Percentiles rank a stretch among this genome's conserved stretches.
Conservation (phyloP, 2,797 vertebrate species). For the Thamnophis elegans region DNA sequence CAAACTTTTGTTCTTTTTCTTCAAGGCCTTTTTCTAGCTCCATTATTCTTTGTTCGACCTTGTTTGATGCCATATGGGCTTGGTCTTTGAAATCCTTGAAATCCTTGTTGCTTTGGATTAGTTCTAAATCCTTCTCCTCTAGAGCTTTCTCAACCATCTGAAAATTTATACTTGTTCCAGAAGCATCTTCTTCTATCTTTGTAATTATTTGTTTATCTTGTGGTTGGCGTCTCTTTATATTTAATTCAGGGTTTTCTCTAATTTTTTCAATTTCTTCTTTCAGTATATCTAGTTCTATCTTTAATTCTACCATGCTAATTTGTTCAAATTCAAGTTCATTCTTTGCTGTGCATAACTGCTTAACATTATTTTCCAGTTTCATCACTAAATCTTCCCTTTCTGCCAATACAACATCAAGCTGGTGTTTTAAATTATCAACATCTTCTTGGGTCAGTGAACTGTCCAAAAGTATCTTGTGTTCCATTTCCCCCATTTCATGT, state of each 20-base stretch:
- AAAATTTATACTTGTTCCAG: slow-evolving; percentile 70
- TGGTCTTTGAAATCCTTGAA: slow-evolving; percentile 73
- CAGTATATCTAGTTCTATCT: slow-evolving; percentile 75
- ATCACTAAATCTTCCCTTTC: slow-evolving; percentile 68
- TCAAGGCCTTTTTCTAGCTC: slow-evolving; percentile 80
- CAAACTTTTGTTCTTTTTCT: slow-evolving; percentile 84
- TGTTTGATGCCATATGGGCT: slow-evolving; percentile 67
- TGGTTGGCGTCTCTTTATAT: slow-evolving; percentile 20
- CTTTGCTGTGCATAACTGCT: slow-evolving; percentile 54
- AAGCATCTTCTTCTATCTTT: slow-evolving; percentile 57
- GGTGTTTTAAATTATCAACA: slow-evolving; percentile 73
- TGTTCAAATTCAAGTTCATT: slow-evolving; percentile 73
- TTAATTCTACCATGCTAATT: slow-evolving; percentile 74
- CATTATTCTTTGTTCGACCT: slow-evolving; percentile 72
- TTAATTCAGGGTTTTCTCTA: slow-evolving; percentile 10
- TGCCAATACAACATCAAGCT: slow-evolving; percentile 62
- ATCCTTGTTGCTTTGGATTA: slow-evolving; percentile 70
- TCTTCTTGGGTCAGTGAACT: slow-evolving; percentile 61
- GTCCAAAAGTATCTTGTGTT: slow-evolving; percentile 72
- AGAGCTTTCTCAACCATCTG: slow-evolving; percentile 76
- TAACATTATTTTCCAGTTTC: slow-evolving; percentile 62
- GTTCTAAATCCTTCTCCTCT: slow-evolving; percentile 78
- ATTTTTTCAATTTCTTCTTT: slow-evolving; percentile 69
- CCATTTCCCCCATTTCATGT: slow-evolving; percentile 86
- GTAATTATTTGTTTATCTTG: slow-evolving; percentile 35